Conservation (phyloP, 2,888 invertebrate species). For the Ecliptopera silaceata region DNA sequence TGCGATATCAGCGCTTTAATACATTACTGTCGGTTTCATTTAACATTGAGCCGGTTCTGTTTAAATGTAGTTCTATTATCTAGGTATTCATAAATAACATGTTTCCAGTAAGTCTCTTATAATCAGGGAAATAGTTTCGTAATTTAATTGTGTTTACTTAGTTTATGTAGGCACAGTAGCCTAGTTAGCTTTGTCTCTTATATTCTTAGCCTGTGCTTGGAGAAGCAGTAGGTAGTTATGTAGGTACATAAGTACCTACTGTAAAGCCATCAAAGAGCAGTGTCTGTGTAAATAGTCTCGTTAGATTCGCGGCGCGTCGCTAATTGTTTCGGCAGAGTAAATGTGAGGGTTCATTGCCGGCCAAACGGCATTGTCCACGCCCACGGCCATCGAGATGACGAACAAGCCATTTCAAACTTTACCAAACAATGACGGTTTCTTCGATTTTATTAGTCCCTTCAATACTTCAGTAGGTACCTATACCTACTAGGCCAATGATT, state of each 20-base stretch:
- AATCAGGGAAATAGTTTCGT: neutral
- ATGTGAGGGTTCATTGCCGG: conserved; percentile 79
- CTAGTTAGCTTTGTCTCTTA: neutral
- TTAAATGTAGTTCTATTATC: conserved; percentile 21
- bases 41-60: conserved; percentile 26
- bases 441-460: neutral
- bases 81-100: conserved; percentile 14
- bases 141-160: neutral
- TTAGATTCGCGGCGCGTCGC: conserved; percentile 64
- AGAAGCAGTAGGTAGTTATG: no score
- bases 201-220: no score
- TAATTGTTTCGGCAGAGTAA: conserved; percentile 78
- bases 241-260: neutral
- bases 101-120: conserved; percentile 1
- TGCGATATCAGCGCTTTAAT: conserved; percentile 21
- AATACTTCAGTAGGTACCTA: neutral
- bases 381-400: conserved; percentile 49
- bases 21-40: conserved; percentile 31
- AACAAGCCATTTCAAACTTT: conserved; percentile 24
- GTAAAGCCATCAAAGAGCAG: conserved; percentile 36
- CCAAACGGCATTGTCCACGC: conserved; percentile 62
- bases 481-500: neutral
- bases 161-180: neutral
- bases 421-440: neutral
- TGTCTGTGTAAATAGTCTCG: conserved; percentile 53